These are phyloP conservation scores for Etheostoma cragini DNA, from an alignment of 2,113 vertebrate species.

Conservation along the genomic window DNA sequence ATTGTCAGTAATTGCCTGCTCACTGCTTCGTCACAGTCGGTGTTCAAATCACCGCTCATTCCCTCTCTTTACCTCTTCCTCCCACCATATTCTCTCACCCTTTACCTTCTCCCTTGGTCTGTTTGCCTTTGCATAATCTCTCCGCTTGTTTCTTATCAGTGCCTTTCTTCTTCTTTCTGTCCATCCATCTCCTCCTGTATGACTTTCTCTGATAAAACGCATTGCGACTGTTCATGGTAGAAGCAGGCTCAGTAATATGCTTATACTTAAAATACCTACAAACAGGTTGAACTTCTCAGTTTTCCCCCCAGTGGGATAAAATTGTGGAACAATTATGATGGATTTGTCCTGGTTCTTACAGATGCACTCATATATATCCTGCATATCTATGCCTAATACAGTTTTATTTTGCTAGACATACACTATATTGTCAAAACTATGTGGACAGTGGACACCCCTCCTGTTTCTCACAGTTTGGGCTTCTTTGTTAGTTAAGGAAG, in stretches of 20 bases:
- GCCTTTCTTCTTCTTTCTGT: slow-evolving; percentile 13
- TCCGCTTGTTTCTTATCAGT: not conserved
- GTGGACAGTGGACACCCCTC: fast-evolving
- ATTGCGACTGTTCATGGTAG: slow-evolving; percentile 6
- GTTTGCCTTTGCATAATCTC: slow-evolving; percentile 11
- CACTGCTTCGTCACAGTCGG: slow-evolving; percentile 52
- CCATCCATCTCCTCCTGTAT: slow-evolving; percentile 13
- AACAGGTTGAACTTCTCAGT: slow-evolving; percentile 5
- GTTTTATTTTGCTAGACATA: not conserved
- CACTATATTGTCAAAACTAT: not conserved
- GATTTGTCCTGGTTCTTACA: not conserved
- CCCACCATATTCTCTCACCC: slow-evolving; percentile 20
- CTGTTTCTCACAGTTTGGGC: not conserved
- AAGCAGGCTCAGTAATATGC: slow-evolving; percentile 33
- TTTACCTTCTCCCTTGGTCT: slow-evolving; percentile 20
- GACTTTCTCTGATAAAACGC: slow-evolving; percentile 32
- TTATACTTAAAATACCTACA: slow-evolving; percentile 46
- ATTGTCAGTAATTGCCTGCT: slow-evolving; percentile 71
- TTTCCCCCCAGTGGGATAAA: not conserved
- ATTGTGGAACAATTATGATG: slow-evolving; percentile 12
- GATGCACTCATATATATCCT: not conserved
- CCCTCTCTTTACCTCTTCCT: slow-evolving; percentile 24
- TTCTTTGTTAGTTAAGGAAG: not conserved
- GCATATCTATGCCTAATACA: not conserved
- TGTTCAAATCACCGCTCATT: slow-evolving; percentile 42